phyloP scores from a whole-genome alignment of 1,140 invertebrate genomes.

The Heliconius congener region DNA sequence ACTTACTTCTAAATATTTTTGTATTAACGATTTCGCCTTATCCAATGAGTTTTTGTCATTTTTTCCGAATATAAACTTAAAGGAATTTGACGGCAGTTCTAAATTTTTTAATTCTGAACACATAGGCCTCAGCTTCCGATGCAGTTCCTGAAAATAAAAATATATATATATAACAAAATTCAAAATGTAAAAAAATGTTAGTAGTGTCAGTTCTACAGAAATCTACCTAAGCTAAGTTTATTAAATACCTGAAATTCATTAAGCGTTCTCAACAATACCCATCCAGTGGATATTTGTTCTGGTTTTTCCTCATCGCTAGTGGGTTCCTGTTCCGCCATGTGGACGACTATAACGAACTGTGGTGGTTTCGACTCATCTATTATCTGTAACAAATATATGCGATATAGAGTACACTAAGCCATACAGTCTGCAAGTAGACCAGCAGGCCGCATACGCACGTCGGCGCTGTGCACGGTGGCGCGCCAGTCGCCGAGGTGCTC shows the following conservation, averaged over 20 bases:
- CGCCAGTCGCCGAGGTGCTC: conserved; percentile 93
- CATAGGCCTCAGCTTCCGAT: conserved; percentile 91
- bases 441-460: conserved; percentile 77
- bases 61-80: conserved; percentile 91
- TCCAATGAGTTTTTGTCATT: conserved; percentile 89
- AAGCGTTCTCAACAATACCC: conserved; percentile 91
- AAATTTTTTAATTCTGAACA: conserved; percentile 90
- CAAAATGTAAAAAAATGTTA: too few species aligned
- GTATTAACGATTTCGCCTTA: conserved; percentile 90
- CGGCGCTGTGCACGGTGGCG: conserved; percentile 90
- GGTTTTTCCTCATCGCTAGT: conserved; percentile 76
- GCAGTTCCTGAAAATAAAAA: conserved; percentile 84
- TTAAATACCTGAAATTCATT: conserved; percentile 86
- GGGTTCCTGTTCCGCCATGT: conserved; percentile 84
- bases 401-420: too few species aligned
- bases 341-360: conserved; percentile 91
- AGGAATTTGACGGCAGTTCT: conserved; percentile 89
- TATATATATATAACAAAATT: too few species aligned
- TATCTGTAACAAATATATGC: conserved; percentile 71
- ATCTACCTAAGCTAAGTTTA: background rate
- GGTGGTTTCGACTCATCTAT: conserved; percentile 90
- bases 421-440: too few species aligned
- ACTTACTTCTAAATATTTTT: conserved; percentile 92
- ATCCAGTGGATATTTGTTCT: conserved; percentile 88
- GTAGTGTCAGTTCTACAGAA: too few species aligned